A percentile compares a stretch with the other conserved stretches of the same genome.
phyloP scores from a whole-genome alignment of 2,888 invertebrate species.

The Epinotia bilunana region DNA sequence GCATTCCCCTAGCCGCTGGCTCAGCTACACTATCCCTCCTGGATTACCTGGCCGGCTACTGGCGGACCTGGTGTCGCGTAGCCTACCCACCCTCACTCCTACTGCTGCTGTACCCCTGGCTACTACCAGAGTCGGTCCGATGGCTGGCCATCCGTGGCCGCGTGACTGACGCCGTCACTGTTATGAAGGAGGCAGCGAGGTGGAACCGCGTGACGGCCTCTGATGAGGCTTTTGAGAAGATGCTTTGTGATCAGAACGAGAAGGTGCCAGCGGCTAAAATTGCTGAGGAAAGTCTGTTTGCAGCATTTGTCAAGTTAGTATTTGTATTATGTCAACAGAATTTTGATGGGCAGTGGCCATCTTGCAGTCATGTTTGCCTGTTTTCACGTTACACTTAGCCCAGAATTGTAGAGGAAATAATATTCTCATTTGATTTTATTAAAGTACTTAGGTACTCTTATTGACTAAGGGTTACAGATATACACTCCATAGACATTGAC shows the following conservation, averaged over 20 bases:
- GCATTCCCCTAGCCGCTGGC: slow-evolving; percentile 89
- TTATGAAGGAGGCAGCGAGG: slow-evolving; percentile 85
- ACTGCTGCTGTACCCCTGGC: slow-evolving; percentile 87
- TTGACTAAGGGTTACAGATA: no score
- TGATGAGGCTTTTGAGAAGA: slow-evolving; percentile 76
- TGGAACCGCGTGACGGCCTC: slow-evolving; percentile 83
- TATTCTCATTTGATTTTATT: no score
- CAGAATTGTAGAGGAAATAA: no score
- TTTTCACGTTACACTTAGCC: no score
- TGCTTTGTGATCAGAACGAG: slow-evolving; percentile 64
- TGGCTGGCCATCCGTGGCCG: slow-evolving; percentile 89
- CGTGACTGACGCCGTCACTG: slow-evolving; percentile 84
- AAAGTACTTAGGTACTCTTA: no score
- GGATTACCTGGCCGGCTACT: slow-evolving; percentile 88
- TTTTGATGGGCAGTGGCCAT: background rate
- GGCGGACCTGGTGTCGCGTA: slow-evolving; percentile 87
- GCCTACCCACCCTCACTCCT: slow-evolving; percentile 89
- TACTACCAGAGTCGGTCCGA: slow-evolving; percentile 89
- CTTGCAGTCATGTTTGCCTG: no score
- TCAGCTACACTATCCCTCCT: slow-evolving; percentile 87
- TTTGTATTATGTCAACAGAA: background rate
- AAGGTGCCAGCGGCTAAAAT: slow-evolving; percentile 55
- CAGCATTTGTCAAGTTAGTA: slow-evolving; percentile 72
- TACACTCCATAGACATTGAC: no score
- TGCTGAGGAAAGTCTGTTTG: slow-evolving; percentile 68